Evolutionary conservation across 2,113 vertebrate genomes (phyloP).

Genomic region (Oophaga pumilio): DNA sequence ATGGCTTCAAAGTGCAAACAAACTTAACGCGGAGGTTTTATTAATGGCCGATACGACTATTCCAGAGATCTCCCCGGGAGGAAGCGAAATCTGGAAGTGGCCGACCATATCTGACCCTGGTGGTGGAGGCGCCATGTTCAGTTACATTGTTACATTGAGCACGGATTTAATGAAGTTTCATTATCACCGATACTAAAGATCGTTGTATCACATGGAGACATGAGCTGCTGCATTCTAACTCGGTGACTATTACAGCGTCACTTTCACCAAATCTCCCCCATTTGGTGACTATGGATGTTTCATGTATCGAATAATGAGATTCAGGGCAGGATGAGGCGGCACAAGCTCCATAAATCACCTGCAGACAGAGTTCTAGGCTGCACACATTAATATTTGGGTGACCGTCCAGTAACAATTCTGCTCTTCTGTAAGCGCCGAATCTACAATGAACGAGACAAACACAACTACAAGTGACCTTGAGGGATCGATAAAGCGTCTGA

Average conservation of each 20-base stretch:
- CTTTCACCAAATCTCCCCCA: not conserved
- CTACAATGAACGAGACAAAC: not conserved
- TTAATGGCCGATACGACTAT: not conserved
- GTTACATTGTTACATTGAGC: not conserved
- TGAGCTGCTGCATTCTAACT: too few species aligned
- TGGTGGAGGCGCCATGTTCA: not conserved
- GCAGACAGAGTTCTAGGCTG: not conserved
- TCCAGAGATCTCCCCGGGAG: not conserved
- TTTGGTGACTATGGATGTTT: not conserved
- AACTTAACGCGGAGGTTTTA: constrained; percentile 22
- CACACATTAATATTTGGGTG: not conserved
- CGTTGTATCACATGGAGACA: too few species aligned
- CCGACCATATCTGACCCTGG: not conserved
- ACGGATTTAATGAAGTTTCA: not conserved
- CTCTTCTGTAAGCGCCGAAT: constrained; percentile 2
- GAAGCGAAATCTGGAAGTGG: not conserved
- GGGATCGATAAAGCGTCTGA: constrained; percentile 23
- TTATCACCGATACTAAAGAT: too few species aligned
- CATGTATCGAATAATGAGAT: not conserved
- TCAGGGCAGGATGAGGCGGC: not conserved
- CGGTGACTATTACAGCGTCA: too few species aligned
- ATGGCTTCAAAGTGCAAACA: constrained; percentile 55
- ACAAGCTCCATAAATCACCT: not conserved
- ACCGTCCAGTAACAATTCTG: constrained; percentile 1
- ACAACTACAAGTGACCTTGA: constrained; percentile 20